Conservation (phyloP, 2,888 invertebrate species). For the Brenthis daphne region DNA sequence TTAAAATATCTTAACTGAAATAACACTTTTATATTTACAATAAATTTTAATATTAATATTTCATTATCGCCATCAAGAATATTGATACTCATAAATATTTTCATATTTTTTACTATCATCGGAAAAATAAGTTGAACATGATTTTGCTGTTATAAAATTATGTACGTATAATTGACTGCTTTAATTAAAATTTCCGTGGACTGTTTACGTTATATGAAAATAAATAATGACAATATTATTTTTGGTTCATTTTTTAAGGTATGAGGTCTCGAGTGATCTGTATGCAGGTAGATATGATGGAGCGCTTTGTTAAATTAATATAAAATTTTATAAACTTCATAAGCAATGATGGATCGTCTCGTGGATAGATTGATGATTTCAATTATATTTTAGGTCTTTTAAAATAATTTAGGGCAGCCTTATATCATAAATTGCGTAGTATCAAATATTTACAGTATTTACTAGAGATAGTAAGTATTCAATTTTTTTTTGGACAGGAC, state of each 20-base stretch:
- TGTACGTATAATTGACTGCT: neutral
- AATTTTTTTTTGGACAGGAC: neutral
- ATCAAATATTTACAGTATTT: neutral
- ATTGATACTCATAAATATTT: no score
- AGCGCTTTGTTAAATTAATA: conserved; percentile 48
- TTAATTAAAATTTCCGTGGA: neutral
- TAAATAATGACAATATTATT: conserved; percentile 9
- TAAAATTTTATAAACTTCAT: conserved; percentile 46
- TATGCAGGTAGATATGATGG: conserved; percentile 48
- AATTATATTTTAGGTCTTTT: conserved; percentile 20
- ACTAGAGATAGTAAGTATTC: neutral
- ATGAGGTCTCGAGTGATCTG: conserved; percentile 12
- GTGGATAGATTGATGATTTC: conserved; percentile 24
- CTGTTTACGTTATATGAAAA: conserved; percentile 22
- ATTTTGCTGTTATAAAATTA: neutral
- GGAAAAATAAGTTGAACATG: neutral
- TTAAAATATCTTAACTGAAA: no score
- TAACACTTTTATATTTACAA: no score
- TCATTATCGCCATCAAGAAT: no score
- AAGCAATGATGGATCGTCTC: conserved; percentile 54
- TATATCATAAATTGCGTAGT: no score
- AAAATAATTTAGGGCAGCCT: neutral
- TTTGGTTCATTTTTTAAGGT: conserved; percentile 7
- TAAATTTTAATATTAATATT: no score
- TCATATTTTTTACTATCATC: neutral